Evolutionary conservation across 2,888 invertebrate genomes (phyloP).

Genomic region (Cerceris ruficornis): DNA sequence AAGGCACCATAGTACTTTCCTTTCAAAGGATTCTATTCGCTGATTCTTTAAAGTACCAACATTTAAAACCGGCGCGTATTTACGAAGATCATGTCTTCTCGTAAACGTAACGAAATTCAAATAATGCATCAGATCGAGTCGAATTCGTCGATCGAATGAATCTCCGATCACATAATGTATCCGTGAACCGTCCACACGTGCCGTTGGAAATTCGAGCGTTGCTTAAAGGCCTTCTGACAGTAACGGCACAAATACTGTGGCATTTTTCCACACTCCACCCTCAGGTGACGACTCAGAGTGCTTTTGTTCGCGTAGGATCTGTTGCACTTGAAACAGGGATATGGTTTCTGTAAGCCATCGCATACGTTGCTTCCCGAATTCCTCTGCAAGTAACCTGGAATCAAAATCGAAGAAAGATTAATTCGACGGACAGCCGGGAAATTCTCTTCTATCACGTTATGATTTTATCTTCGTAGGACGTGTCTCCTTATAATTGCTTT

Average conservation of each 20-base stretch:
- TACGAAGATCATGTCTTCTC: neutral
- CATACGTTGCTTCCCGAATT: neutral
- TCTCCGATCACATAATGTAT: conserved; percentile 27
- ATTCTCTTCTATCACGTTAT: conserved; percentile 2
- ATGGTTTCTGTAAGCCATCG: conserved; percentile 56
- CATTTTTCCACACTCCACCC: conserved; percentile 78
- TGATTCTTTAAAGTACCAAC: no score
- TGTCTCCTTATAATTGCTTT: neutral
- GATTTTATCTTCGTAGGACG: conserved; percentile 15
- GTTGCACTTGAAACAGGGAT: conserved; percentile 71
- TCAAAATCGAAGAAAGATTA: conserved; percentile 44
- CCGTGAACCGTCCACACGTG: conserved; percentile 74
- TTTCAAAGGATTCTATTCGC: no score
- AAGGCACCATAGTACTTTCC: no score
- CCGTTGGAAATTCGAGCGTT: conserved; percentile 74
- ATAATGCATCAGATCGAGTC: neutral
- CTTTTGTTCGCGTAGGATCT: conserved; percentile 84
- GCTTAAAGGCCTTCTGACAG: conserved; percentile 75
- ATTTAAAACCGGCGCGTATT: no score
- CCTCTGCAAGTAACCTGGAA: conserved; percentile 41
- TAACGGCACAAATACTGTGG: conserved; percentile 76
- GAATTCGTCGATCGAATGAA: neutral
- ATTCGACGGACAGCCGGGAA: neutral
- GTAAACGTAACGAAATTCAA: neutral
- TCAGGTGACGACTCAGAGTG: conserved; percentile 82